Evolutionary conservation across 2,888 invertebrate species (phyloP), one percentile per base, ranked within the genome.

Genomic region (Danaus chrysippus): DNA sequence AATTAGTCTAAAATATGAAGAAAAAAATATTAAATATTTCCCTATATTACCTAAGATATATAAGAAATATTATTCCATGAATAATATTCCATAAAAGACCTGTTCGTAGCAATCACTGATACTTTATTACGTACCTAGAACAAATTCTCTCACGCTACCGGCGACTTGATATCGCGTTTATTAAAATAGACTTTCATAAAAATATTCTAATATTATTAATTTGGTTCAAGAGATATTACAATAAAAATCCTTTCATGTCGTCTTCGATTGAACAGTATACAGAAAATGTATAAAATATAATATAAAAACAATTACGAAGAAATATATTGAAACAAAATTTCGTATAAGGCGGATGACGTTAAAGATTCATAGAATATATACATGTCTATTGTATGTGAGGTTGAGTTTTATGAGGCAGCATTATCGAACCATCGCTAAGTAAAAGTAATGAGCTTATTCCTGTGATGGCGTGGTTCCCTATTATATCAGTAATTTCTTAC

Each of bases 381-480:
- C 23, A 8, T 34, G 17, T 17, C 49, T 15, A 3, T 17, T 49
- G 49, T 49, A 17, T 49, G 15, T 43, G 52, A 54, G 58, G 56
- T 56, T 15, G 52, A 53, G 44, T 54, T 54, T 54, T 43, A 34
- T 59, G 54, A 54, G 52, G 59, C 61, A 52, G 64, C 61, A 61
- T 56, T 62, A 65, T 67, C 56, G 58, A 53, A 42, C 42, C 62
- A 67, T 49, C 34, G 58, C 60, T 59, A 59, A 68, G 67, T 66
- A 66, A 68, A 69, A 67, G 67, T 67, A 69, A 67, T 61, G 63
- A 67, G 61, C 59, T 63, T 66, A 62, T 66, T 68, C 65, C 69
- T 67, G 63, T 62, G 57, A 64, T 62, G 65, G 62, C 65, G 67
- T 62, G 61, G 65, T 59, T 61, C 64, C 64, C 58, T 60, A 67